phyloP scores from a whole-genome alignment of 2,797 vertebrate genomes.

The Salarias fasciatus region DNA sequence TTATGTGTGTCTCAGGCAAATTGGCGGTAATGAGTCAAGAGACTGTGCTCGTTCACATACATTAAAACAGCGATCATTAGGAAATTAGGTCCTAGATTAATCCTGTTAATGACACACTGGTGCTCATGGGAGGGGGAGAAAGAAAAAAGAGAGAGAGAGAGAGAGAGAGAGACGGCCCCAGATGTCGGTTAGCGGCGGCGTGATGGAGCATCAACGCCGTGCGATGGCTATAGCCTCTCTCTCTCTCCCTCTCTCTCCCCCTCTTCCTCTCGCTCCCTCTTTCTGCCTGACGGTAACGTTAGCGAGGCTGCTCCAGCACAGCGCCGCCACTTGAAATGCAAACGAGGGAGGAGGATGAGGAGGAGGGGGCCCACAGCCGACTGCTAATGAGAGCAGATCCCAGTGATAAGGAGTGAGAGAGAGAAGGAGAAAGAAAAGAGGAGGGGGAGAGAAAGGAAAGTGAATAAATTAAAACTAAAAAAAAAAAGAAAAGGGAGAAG shows the following conservation, averaged over 20 bases:
- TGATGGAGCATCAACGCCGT: conserved; percentile 90
- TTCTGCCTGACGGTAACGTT: conserved; percentile 79
- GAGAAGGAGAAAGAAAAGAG: conserved; percentile 71
- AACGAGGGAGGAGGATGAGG: conserved; percentile 80
- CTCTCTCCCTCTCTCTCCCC: conserved; percentile 1
- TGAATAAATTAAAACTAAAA: conserved; percentile 94
- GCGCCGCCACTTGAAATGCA: conserved; percentile 98
- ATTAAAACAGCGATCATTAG: conserved; percentile 99
- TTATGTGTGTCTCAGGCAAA: conserved; percentile 99
- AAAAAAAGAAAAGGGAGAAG: conserved; percentile 74
- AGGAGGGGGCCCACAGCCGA: conserved; percentile 85
- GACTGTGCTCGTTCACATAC: conserved; percentile 98
- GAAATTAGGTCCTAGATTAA: conserved; percentile 99
- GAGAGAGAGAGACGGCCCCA: conserved; percentile 86
- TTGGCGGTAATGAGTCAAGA: conserved; percentile 99
- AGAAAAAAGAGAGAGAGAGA: conserved; percentile 24
- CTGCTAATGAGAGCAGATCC: conserved; percentile 99
- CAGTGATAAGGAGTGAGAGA: conserved; percentile 87
- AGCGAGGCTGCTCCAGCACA: conserved; percentile 87
- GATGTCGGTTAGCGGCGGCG: conserved; percentile 90
- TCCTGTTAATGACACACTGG: conserved; percentile 98
- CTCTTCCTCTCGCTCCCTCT: conserved; percentile 28
- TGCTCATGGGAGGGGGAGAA: conserved; percentile 98
- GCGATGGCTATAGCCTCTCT: conserved; percentile 22
- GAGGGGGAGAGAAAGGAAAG: conserved; percentile 66